A percentile compares a stretch with the other conserved stretches of the same genome.
Evolutionary conservation across 2,113 vertebrate species (phyloP).

Genomic region (Pogonocichla stellata): DNA sequence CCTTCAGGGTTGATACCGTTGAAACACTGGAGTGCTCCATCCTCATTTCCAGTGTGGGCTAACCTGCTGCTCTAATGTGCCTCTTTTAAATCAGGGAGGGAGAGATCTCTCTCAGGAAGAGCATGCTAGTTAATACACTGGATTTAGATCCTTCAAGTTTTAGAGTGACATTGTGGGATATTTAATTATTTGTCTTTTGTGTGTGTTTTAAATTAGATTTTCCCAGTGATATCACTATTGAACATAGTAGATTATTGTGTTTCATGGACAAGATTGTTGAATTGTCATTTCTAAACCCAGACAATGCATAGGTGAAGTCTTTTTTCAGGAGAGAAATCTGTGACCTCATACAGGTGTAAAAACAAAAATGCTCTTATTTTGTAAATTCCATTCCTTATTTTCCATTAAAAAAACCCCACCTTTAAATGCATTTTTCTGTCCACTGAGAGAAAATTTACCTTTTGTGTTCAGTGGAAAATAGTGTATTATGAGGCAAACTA

Average conservation of each 20-base stretch:
- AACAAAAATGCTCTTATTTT: conserved; percentile 48
- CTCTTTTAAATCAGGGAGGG: not conserved
- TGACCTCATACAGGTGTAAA: not conserved
- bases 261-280: not conserved
- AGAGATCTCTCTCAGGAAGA: not conserved
- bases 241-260: not conserved
- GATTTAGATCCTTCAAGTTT: not conserved
- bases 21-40: not conserved
- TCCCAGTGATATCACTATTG: not conserved
- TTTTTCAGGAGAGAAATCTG: conserved; percentile 21
- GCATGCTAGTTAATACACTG: not conserved
- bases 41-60: not conserved
- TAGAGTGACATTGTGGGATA: not conserved
- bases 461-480: conserved; percentile 67
- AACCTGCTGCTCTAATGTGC: not conserved
- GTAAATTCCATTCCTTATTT: conserved; percentile 62
- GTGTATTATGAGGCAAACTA: conserved; percentile 35
- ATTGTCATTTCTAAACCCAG: conserved; percentile 19
- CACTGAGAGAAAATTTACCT: conserved; percentile 62
- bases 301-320: not conserved
- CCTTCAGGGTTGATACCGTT: not conserved
- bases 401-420: not conserved
- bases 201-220: not conserved
- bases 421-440: conserved; percentile 72
- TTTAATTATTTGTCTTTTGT: not conserved